Conservation (phyloP, 2,113 vertebrate species). For the Coreoperca whiteheadi region DNA sequence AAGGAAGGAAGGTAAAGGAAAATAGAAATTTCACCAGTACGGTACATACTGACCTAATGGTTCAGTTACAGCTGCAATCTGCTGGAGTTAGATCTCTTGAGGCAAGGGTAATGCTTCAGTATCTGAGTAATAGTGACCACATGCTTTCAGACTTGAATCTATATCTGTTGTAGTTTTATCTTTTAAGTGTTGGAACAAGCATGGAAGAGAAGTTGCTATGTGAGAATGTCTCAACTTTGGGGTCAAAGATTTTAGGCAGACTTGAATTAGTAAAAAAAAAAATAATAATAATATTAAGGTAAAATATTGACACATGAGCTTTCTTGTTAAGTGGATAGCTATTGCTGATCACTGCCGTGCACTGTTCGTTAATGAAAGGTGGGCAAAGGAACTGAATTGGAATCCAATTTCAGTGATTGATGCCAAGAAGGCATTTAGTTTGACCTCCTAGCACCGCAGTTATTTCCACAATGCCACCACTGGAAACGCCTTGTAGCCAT, state of each 20-base stretch:
- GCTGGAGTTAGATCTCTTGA: conserved; percentile 40
- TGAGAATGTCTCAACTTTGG: conserved; percentile 32
- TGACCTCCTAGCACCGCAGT: conserved; percentile 31
- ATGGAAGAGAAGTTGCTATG: background rate
- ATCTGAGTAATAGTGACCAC: conserved; percentile 47
- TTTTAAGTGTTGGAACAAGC: conserved; percentile 21
- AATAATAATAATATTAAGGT: conserved; percentile 31
- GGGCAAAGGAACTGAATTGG: conserved; percentile 33
- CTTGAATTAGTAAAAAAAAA: conserved; percentile 43
- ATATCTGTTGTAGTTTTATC: conserved; percentile 47
- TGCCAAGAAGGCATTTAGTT: conserved; percentile 54
- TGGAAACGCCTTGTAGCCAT: conserved; percentile 38
- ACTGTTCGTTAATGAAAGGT: conserved; percentile 28
- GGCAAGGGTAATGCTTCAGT: conserved; percentile 30
- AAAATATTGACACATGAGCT: conserved; percentile 49
- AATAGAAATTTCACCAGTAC: background rate
- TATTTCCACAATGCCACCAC: conserved; percentile 44
- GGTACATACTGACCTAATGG: conserved; percentile 4
- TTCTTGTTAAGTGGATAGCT: conserved; percentile 32
- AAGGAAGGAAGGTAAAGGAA: conserved; percentile 59
- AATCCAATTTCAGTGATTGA: conserved; percentile 49
- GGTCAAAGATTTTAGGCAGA: conserved; percentile 18
- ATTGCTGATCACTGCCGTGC: conserved; percentile 33
- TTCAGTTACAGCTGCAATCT: conserved; percentile 36
- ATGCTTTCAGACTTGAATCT: conserved; percentile 58